Conservation (phyloP, 1,140 invertebrate species). For the Chironomus striatipennis region DNA sequence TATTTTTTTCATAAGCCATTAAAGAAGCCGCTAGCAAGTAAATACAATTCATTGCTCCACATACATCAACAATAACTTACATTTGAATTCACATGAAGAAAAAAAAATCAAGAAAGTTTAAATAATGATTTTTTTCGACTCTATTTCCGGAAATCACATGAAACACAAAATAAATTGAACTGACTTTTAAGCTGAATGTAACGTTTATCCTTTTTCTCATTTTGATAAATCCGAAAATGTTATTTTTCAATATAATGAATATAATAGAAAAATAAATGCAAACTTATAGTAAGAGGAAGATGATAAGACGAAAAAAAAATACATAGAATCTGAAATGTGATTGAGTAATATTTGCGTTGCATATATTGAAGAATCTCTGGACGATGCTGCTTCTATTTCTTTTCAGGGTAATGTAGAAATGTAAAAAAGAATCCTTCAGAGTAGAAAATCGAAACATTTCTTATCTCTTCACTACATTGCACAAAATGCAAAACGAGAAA, state of each 20-base stretch:
- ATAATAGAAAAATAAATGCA: not conserved
- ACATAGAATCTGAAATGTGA: not conserved
- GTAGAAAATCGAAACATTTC: conserved; percentile 22
- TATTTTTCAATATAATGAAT: conserved; percentile 8
- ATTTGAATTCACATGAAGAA: not conserved
- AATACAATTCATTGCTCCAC: not conserved
- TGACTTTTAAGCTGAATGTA: not conserved
- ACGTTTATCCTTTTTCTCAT: not conserved
- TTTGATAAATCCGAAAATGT: not conserved
- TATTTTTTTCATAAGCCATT: not conserved
- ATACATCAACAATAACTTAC: not conserved
- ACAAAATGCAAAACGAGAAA: conserved; percentile 23
- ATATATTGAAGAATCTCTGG: conserved; percentile 4
- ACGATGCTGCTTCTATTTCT: not conserved
- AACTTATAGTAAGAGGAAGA: not conserved
- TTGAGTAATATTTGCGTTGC: conserved; percentile 5
- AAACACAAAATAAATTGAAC: not conserved
- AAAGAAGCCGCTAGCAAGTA: not conserved
- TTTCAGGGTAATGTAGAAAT: conserved; percentile 2
- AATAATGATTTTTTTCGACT: conserved; percentile 9
- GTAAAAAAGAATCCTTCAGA: not conserved
- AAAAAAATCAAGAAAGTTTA: conserved; percentile 3
- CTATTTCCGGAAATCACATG: not conserved
- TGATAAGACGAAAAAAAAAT: not conserved
- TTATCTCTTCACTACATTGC: conserved; percentile 23